These are phyloP conservation scores for Dendrolimus kikuchii DNA, from an alignment of 1,140 invertebrate species.

Conservation along the genomic window DNA sequence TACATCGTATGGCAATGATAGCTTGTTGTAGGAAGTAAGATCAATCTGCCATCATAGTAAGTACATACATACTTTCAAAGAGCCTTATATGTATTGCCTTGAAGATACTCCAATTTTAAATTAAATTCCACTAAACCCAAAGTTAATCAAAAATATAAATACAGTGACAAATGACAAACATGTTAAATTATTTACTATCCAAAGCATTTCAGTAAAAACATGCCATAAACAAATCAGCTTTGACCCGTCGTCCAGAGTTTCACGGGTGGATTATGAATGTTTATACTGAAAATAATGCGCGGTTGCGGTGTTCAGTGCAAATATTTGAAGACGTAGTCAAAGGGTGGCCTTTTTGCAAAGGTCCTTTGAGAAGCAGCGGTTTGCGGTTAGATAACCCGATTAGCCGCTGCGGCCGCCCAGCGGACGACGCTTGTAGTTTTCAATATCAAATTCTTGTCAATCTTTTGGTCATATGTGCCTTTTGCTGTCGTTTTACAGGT, in stretches of 20 bases:
- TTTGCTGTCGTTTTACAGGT: too few species aligned
- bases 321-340: conserved; percentile 67
- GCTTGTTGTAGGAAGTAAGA: too few species aligned
- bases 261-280: conserved; percentile 58
- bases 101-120: too few species aligned
- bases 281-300: conserved; percentile 66
- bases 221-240: conserved; percentile 21
- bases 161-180: too few species aligned
- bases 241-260: conserved; percentile 23
- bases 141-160: too few species aligned
- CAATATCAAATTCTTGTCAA: background rate
- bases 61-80: too few species aligned
- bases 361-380: conserved; percentile 56
- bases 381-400: conserved; percentile 63
- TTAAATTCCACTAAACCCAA: too few species aligned
- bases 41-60: too few species aligned
- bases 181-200: too few species aligned
- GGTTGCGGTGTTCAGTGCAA: conserved; percentile 53
- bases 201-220: conserved; percentile 3
- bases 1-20: too few species aligned
- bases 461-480: too few species aligned
- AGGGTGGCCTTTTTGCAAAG: conserved; percentile 56
- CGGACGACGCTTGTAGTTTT: background rate
- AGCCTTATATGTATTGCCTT: too few species aligned
- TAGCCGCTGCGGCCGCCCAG: conserved; percentile 22